Conservation (phyloP, 2,797 vertebrate species). For the Phylloscopus collybita region DNA sequence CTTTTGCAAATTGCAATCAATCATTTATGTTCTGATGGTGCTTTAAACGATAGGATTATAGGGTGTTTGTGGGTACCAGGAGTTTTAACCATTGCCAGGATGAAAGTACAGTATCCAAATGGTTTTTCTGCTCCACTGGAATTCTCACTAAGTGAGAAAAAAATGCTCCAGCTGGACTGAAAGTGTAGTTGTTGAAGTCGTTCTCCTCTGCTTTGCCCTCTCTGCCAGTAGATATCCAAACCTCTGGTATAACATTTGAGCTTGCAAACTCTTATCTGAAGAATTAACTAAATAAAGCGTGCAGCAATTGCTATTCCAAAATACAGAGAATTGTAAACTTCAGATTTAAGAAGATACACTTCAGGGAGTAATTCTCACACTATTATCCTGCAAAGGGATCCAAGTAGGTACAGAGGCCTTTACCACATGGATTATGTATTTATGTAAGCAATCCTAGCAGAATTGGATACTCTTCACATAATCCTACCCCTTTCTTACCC, state of each 20-base stretch:
- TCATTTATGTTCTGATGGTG: not conserved
- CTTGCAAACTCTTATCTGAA: not conserved
- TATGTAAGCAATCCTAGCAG: not conserved
- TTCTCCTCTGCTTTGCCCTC: not conserved
- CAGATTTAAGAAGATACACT: not conserved
- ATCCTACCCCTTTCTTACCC: not conserved
- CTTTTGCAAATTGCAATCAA: not conserved
- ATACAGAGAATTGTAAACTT: not conserved
- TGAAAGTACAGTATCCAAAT: not conserved
- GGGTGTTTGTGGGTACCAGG: not conserved
- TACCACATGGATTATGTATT: not conserved
- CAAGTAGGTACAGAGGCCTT: not conserved
- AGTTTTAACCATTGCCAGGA: not conserved
- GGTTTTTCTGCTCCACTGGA: not conserved
- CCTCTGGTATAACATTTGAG: not conserved
- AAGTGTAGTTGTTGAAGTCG: not conserved
- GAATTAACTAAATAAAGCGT: not conserved
- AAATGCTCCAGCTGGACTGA: not conserved
- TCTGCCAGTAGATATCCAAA: not conserved
- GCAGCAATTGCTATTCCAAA: not conserved
- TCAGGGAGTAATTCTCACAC: not conserved
- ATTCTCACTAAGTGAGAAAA: not conserved
- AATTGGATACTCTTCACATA: not conserved
- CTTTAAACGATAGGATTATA: not conserved
- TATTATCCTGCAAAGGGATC: not conserved